Percentiles rank a stretch among this genome's conserved stretches.
Conservation (phyloP, 2,113 vertebrate genomes). For the Furnarius figulus region DNA sequence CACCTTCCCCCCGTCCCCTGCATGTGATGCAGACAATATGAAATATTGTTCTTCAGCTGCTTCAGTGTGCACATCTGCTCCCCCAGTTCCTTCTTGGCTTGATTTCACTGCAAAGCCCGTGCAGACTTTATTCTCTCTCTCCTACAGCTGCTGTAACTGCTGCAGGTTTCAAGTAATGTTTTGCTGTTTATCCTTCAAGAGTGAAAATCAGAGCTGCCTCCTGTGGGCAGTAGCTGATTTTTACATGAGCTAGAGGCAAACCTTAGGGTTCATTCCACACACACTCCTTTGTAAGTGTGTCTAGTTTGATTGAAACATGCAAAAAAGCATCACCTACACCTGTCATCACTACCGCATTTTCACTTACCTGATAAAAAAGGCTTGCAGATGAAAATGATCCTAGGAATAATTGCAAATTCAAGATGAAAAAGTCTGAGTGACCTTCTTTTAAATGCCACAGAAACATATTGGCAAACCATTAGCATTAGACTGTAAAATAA, state of each 20-base stretch:
- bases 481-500: conserved; percentile 15
- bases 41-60: not conserved
- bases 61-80: not conserved
- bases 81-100: not conserved
- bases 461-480: not conserved
- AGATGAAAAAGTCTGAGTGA: not conserved
- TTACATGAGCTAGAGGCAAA: not conserved
- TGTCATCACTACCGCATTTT: not conserved
- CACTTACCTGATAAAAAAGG: not conserved
- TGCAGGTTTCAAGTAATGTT: not conserved
- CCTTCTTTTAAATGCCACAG: not conserved
- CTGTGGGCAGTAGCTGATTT: not conserved
- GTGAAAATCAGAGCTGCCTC: not conserved
- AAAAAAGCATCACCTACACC: not conserved
- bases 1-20: too few species aligned
- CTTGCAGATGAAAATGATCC: not conserved
- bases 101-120: not conserved
- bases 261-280: not conserved
- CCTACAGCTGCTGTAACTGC: not conserved
- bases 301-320: not conserved
- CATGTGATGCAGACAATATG: not conserved
- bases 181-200: not conserved
- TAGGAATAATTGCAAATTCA: not conserved
- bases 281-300: not conserved
- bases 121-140: not conserved